phyloP scores from a whole-genome alignment of 2,888 invertebrate species.

The Tetranychus truncatus region DNA sequence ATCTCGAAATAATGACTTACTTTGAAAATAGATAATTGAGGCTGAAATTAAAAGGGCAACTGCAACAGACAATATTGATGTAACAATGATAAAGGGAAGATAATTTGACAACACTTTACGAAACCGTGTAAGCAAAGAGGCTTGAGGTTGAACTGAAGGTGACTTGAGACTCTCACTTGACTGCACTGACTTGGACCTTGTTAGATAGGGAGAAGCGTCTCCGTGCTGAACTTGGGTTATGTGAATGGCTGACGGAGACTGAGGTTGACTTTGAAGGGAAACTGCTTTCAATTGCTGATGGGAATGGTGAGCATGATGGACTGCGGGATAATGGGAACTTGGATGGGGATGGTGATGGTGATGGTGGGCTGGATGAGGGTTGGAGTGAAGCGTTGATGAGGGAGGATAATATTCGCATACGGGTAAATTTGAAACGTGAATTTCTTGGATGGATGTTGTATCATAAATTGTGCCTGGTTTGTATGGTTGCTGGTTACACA shows the following conservation, averaged over 20 bases:
- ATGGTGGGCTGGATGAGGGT: no score
- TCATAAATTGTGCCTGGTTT: background rate
- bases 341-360: background rate
- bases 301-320: background rate
- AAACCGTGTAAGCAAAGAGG: background rate
- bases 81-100: slow-evolving; percentile 13
- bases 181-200: no score
- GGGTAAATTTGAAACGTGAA: background rate
- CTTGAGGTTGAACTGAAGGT: background rate
- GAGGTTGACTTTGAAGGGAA: no score
- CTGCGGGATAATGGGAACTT: background rate
- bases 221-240: no score
- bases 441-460: background rate
- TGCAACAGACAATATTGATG: slow-evolving; percentile 10
- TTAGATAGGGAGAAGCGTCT: no score
- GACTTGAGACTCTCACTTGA: background rate
- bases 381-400: background rate
- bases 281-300: background rate
- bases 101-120: background rate
- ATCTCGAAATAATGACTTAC: slow-evolving; percentile 9
- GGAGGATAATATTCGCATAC: background rate
- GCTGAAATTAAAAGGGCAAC: slow-evolving; percentile 14
- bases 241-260: no score
- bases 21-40: slow-evolving; percentile 16
- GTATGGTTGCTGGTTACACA: background rate